Evolutionary conservation across 35 echinoderm and acorn worm species (phyloP).

Genomic region (Ophioderma brevispina): DNA sequence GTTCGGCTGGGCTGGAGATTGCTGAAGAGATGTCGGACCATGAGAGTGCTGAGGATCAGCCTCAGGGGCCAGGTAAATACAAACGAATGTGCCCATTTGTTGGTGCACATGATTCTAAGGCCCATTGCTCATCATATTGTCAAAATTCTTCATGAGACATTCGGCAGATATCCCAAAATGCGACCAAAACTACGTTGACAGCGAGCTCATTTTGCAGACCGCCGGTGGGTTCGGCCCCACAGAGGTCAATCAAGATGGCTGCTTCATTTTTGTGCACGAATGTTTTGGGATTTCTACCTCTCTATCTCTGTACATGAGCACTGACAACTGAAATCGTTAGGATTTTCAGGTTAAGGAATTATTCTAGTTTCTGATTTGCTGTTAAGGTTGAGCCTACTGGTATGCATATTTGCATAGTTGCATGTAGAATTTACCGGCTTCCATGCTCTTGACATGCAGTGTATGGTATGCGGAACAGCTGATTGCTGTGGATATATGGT

Average conservation of each 20-base stretch:
- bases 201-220: conserved; percentile 33
- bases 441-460: neutral
- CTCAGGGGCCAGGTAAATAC: conserved; percentile 92
- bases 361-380: neutral
- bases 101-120: conserved; percentile 24
- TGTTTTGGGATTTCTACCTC: neutral
- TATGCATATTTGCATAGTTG: neutral
- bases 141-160: neutral
- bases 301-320: neutral
- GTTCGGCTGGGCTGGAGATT: conserved; percentile 8
- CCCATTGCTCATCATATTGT: neutral
- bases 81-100: neutral
- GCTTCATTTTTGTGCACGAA: neutral
- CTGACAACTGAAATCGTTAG: neutral
- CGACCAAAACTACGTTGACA: neutral
- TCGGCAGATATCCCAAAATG: neutral
- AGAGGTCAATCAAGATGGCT: conserved; percentile 48
- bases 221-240: neutral
- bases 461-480: conserved; percentile 8
- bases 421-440: neutral
- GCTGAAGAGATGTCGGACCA: conserved; percentile 91
- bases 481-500: neutral
- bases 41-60: conserved; percentile 92
- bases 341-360: neutral
- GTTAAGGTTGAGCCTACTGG: neutral